Conservation (phyloP, 2,113 vertebrate genomes). For the Anolis sagrei region DNA sequence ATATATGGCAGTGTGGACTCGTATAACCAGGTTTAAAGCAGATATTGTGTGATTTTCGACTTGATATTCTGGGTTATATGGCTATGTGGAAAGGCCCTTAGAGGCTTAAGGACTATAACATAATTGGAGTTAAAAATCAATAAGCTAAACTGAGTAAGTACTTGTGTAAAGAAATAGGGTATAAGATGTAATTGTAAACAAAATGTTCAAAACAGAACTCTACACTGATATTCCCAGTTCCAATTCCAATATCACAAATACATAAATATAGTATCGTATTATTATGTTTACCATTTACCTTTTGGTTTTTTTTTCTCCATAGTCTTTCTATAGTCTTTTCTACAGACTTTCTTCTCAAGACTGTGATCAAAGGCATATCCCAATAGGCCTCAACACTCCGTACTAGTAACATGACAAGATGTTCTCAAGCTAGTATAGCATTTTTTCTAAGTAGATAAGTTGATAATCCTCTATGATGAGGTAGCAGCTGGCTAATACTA, state of each 20-base stretch:
- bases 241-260: not conserved
- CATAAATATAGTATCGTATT: not conserved
- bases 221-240: not conserved
- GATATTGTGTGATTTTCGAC: no score
- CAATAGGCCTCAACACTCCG: not conserved
- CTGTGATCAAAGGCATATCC: not conserved
- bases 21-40: no score
- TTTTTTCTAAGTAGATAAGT: not conserved
- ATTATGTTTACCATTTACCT: not conserved
- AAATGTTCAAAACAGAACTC: not conserved
- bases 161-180: not conserved
- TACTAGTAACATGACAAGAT: not conserved
- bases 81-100: no score
- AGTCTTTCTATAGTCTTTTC: not conserved
- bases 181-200: not conserved
- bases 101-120: not conserved
- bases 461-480: not conserved
- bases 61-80: not conserved
- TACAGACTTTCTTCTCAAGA: no score
- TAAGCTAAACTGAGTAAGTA: no score
- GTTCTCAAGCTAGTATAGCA: not conserved
- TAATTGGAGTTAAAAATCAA: not conserved
- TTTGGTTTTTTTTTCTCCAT: no score
- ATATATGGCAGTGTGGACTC: no score
- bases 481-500: not conserved